phyloP scores from a whole-genome alignment of 2,888 invertebrate species.

The Choreutis nemorana region DNA sequence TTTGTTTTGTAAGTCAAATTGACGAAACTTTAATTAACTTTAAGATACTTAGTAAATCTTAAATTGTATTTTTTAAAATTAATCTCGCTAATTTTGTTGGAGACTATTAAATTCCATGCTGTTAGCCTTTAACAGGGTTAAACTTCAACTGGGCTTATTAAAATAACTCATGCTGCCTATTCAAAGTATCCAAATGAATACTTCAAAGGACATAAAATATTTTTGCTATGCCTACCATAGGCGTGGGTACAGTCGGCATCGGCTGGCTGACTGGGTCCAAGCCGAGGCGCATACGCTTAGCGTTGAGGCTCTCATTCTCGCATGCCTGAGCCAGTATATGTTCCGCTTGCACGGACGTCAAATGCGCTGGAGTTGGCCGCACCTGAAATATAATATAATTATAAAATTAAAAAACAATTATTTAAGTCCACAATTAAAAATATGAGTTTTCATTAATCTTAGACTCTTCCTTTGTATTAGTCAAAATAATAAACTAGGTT shows the following conservation, averaged over 20 bases:
- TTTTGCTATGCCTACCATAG: slow-evolving; percentile 40
- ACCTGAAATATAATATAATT: slow-evolving; percentile 61
- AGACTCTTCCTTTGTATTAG: too few species aligned
- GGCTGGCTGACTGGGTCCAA: slow-evolving; percentile 94
- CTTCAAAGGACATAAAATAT: not conserved
- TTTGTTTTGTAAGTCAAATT: too few species aligned
- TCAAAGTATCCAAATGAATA: not conserved
- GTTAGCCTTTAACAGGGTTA: too few species aligned
- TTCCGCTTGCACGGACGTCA: slow-evolving; percentile 96
- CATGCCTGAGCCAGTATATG: slow-evolving; percentile 95
- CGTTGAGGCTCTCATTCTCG: slow-evolving; percentile 97
- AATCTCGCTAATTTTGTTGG: too few species aligned
- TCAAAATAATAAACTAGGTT: too few species aligned
- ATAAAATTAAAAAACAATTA: too few species aligned
- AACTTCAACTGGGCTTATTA: not conserved
- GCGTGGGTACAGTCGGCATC: slow-evolving; percentile 78
- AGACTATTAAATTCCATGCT: too few species aligned
- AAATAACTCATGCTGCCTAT: not conserved
- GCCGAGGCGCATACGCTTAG: slow-evolving; percentile 95
- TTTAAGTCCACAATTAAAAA: too few species aligned
- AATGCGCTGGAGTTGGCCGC: slow-evolving; percentile 93
- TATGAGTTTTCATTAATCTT: too few species aligned
- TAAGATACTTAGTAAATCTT: too few species aligned
- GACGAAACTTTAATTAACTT: too few species aligned
- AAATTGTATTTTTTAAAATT: too few species aligned